These are phyloP conservation scores for Deroplatys truncata DNA, from an alignment of 2,888 invertebrate species.

Conservation along the genomic window DNA sequence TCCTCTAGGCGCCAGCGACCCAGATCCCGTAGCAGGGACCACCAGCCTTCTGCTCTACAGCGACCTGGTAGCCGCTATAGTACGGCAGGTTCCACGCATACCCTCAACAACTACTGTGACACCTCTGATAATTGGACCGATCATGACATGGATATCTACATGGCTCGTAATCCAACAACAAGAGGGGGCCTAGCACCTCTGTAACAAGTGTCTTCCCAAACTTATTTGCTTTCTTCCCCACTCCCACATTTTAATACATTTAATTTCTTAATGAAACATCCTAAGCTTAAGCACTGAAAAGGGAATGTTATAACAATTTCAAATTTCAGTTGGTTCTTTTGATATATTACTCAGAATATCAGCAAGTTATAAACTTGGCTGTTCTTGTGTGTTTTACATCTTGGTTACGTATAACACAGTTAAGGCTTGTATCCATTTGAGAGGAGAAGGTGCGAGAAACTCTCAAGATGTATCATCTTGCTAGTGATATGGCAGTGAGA, in stretches of 20 bases:
- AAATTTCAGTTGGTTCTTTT: neutral
- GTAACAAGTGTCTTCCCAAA: slow-evolving; percentile 45
- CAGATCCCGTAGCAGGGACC: slow-evolving; percentile 70
- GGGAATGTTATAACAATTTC: neutral
- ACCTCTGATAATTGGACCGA: slow-evolving; percentile 87
- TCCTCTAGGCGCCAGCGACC: slow-evolving; percentile 55
- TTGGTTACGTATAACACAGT: too few species aligned
- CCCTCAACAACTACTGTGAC: slow-evolving; percentile 80
- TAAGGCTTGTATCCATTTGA: too few species aligned
- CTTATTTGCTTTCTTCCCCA: neutral
- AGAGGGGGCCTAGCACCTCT: slow-evolving; percentile 80
- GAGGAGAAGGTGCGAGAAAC: too few species aligned
- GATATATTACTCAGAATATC: too few species aligned
- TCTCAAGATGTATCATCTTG: too few species aligned
- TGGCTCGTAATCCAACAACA: slow-evolving; percentile 85
- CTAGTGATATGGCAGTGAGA: too few species aligned
- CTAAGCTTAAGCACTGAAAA: neutral
- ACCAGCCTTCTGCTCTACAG: slow-evolving; percentile 48
- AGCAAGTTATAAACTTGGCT: too few species aligned
- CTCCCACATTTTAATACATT: neutral
- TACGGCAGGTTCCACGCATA: slow-evolving; percentile 75
- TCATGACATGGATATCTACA: slow-evolving; percentile 93
- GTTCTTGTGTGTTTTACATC: too few species aligned
- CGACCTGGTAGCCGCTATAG: slow-evolving; percentile 74
- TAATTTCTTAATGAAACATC: too few species aligned